Evolutionary conservation across 2,797 vertebrate species (phyloP), one percentile per base, ranked within the genome.

Genomic region (Hemitrygon akajei): DNA sequence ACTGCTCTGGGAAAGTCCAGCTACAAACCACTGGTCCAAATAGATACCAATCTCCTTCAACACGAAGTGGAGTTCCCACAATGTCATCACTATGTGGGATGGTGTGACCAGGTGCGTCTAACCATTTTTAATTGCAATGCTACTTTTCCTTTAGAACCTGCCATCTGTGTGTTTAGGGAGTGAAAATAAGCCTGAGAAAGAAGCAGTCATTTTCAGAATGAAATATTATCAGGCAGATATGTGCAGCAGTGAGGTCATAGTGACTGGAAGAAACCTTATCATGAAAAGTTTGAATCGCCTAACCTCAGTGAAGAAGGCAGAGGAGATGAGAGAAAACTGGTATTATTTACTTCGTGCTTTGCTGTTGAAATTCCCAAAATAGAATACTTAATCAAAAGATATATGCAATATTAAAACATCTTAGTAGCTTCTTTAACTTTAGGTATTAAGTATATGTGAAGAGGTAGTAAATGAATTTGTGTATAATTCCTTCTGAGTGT

Each of bases 1-100:
- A 4, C 91, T 75, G 91, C 91, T 75, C 66, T 92, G 91, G 75
- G 91, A 92, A 92, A 92, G 37, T 66, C 73, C 16, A 47, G 69
- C 69, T 56, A 71, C 27, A 47, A 92, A 73, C 71, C 89, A 92
- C 69, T 40, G 40, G 40, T 92, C 66, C 22, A 30, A 75, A 30
- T 56, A 27, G 91, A 75, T 66, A 92, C 71, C 30, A 40, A 56
- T 37, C 69, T 75, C 66, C 91, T 92, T 40, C 37, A 73, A 30
- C 91, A 40, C 91, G 75, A 47, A 47, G 20, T 73, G 11, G 25
- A 27, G 69, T 75, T 75, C 91, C 66, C 40, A 92, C 66, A 27
- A 69, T 30, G 25, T 37, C 40, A 92, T 20, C 37, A 92, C 66
- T 69, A 92, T 47, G 69, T 47, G 69, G 37, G 47, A 73, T 47